phyloP scores from a whole-genome alignment of 1,140 invertebrate genomes.

The Caerostris extrusa region DNA sequence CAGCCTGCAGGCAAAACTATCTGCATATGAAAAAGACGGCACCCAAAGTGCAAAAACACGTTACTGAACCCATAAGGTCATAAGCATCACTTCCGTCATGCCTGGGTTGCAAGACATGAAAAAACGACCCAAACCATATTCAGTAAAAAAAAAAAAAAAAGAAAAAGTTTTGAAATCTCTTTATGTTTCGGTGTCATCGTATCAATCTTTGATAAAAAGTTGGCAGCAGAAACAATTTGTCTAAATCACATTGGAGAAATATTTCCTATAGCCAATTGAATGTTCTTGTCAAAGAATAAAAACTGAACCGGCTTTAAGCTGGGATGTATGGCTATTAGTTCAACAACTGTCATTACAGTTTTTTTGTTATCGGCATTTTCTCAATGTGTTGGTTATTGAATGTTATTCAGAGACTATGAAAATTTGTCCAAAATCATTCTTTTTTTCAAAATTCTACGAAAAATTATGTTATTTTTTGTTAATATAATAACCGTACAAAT shows the following conservation, averaged over 20 bases:
- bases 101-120: constrained; percentile 14
- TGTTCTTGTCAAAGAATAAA: not conserved
- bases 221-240: not conserved
- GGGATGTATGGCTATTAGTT: not conserved
- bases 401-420: not conserved
- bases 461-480: no score
- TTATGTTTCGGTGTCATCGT: not conserved
- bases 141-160: no score
- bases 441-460: no score
- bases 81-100: constrained; percentile 19
- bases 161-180: not conserved
- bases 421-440: no score
- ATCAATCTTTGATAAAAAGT: not conserved
- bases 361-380: not conserved
- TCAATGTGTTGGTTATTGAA: not conserved
- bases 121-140: not conserved
- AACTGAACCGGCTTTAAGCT: not conserved
- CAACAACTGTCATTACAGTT: not conserved
- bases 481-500: no score
- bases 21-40: constrained; percentile 19
- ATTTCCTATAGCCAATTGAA: not conserved
- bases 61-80: constrained; percentile 10
- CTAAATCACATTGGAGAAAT: not conserved
- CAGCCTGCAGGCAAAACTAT: not conserved
- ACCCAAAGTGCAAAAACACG: constrained; percentile 14